Base-by-base conservation (phyloP, 2,797 vertebrate genomes). In the Huso huso region DNA sequence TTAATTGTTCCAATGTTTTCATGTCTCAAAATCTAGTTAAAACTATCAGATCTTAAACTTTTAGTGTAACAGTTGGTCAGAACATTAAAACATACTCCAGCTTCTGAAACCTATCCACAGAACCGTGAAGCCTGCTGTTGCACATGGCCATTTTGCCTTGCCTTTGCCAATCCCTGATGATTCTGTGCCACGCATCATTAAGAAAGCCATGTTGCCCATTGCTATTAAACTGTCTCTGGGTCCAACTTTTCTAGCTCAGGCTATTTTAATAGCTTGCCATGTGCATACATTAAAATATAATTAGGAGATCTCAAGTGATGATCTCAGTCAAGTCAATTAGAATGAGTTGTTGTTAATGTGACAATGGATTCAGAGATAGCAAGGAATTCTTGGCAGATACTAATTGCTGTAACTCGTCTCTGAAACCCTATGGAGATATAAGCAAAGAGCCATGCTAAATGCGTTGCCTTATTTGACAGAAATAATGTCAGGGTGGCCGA, bases 301-400 rank as follows among this genome's bases (percentile, higher is more conserved):
- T 86, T 87, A 86, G 79, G 66, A 71, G 77, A 82, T 91, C 81
- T 81, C 76, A 67, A 64, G 70, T 61, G 66, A 83, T 82, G 81
- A 84, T 80, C 86, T 78, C 74, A 86, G 83, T 84, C 76, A 68
- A 86, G 84, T 89, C 82, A 85, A 83, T 92, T 89, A 86, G 87
- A 83, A 72, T 73, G 79, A 84, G 78, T 81, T 86, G 84, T 77
- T 89, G 76, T 73, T 76, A 81, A 79, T 82, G 75, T 84, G 81
- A 77, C 73, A 81, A 76, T 77, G 75, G 76, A 74, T 81, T 69
- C 69, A 70, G 68, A 61, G 66, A 78, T 73, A 76, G 68, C 60
- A 37, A 84, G 77, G 68, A 77, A 72, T 64, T 72, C 79, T 82
- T 87, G 85, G 84, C 84, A 87, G 86, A 83, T 88, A 86, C 86